phyloP scores from a whole-genome alignment of 2,888 invertebrate genomes.

The Tridacna crocea region DNA sequence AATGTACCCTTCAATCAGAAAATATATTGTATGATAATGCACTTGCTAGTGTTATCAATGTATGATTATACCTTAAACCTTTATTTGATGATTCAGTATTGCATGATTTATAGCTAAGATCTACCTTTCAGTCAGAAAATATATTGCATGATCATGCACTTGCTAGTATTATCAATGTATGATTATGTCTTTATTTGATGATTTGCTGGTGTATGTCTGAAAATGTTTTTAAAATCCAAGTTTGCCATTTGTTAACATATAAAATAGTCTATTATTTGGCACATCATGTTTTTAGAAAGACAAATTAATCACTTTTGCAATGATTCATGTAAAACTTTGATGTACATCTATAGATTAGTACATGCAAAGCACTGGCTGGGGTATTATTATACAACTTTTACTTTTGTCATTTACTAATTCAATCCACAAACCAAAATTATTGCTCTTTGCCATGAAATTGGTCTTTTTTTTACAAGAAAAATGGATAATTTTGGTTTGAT shows the following conservation, averaged over 20 bases:
- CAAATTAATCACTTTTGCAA: neutral
- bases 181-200: neutral
- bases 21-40: neutral
- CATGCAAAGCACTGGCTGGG: neutral
- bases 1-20: too few relatives aligned
- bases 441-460: too few relatives aligned
- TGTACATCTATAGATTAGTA: neutral
- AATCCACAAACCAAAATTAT: too few relatives aligned
- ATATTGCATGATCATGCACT: neutral
- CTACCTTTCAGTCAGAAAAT: neutral
- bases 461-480: too few relatives aligned
- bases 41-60: constrained; percentile 5
- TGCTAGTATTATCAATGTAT: constrained; percentile 1
- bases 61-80: neutral
- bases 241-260: constrained; percentile 5
- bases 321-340: too few relatives aligned
- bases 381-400: neutral
- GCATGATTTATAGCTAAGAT: neutral
- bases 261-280: neutral
- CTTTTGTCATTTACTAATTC: neutral
- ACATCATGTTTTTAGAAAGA: constrained; percentile 1
- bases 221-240: neutral
- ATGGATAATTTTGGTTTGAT: too few relatives aligned
- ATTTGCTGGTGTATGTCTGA: neutral
- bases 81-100: neutral